Percentiles rank a stretch among this genome's conserved stretches.
phyloP scores from a whole-genome alignment of 30 jellyfish, hydroid and myxozoan genomes.

The Pseudorhiza aurosa region DNA sequence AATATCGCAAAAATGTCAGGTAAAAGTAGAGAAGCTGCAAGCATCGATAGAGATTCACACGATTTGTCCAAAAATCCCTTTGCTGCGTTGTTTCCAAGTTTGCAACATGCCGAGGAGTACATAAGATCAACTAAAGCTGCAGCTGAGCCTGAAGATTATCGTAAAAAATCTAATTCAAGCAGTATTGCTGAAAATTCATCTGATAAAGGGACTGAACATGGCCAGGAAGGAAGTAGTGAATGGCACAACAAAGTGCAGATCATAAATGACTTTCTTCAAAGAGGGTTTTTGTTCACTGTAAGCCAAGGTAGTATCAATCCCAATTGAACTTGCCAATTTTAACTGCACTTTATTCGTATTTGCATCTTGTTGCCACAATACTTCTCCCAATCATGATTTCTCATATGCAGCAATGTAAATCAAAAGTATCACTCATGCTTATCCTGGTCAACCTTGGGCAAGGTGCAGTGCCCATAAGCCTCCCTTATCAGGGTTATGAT shows the following conservation, averaged over 20 bases:
- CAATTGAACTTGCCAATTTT: background rate
- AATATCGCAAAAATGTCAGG: too few relatives aligned
- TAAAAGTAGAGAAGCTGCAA: background rate
- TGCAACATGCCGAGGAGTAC: constrained; percentile 89
- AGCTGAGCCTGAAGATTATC: background rate
- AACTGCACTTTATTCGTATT: too few relatives aligned
- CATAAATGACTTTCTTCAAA: constrained; percentile 82
- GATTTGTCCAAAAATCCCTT: constrained; percentile 87
- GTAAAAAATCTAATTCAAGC: background rate
- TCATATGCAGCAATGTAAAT: too few relatives aligned
- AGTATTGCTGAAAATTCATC: background rate
- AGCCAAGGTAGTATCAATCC: constrained; percentile 60
- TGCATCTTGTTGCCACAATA: too few relatives aligned
- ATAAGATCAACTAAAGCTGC: constrained; percentile 62
- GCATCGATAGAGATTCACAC: background rate
- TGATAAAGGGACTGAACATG: background rate
- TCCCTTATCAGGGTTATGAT: too few relatives aligned
- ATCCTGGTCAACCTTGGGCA: too few relatives aligned
- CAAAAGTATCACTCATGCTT: too few relatives aligned
- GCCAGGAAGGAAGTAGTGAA: constrained; percentile 15
- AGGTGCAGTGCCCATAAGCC: too few relatives aligned
- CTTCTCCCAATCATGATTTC: too few relatives aligned
- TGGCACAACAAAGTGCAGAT: constrained; percentile 42
- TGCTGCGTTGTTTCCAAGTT: constrained; percentile 87
- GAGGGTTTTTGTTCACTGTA: constrained; percentile 77